Base-by-base conservation (phyloP, 2,797 vertebrate genomes). In the Channa striata region DNA sequence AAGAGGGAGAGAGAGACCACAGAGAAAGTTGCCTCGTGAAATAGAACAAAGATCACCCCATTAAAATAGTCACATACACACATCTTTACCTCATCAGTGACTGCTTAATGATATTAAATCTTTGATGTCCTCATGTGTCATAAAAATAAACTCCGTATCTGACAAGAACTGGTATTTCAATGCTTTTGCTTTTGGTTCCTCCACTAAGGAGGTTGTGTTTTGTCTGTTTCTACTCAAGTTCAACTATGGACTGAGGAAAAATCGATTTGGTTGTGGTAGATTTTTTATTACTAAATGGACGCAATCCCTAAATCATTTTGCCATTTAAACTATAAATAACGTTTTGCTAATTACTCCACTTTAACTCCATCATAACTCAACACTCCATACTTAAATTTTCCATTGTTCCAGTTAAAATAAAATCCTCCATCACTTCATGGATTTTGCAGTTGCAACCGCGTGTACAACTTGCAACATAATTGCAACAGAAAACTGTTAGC, bases 221-320 rank as follows among this genome's bases (percentile, higher is more conserved):
- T 43, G 23, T 49, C 23, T 63, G 53, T 57, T 57, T 60, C 39
- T 19, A 13, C 39, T 54, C 19, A 42, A 44, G 16, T 46, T 65
- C 11, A 19, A 12, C 9, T 2, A 16, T 21, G 12, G 4, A 36
- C 12, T 1, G 7, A 23, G 17, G 7, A 37, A 25, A 3, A 25
- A 10, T 11, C 21, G 13, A 47, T 46, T 42, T 4, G 9, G 25
- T 39, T 53, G 36, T 10, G 20, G 9, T 48, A 48, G 42, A 53
- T 48, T 12, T 20, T 68, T 44, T 1, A 6, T 17, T 19, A 36
- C 25, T 39, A 42, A 51, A 36, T 1, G 6, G n/a, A 43, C 36
- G 37, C 11, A 12, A 37, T 4, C 6, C 4, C 25, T 51, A 25
- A 52, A 39, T 6, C 33, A 58, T 20, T 36, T 21, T 14, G 1